These are phyloP conservation scores for Cacatua alba DNA, from an alignment of 2,113 vertebrate species.

Conservation along the genomic window DNA sequence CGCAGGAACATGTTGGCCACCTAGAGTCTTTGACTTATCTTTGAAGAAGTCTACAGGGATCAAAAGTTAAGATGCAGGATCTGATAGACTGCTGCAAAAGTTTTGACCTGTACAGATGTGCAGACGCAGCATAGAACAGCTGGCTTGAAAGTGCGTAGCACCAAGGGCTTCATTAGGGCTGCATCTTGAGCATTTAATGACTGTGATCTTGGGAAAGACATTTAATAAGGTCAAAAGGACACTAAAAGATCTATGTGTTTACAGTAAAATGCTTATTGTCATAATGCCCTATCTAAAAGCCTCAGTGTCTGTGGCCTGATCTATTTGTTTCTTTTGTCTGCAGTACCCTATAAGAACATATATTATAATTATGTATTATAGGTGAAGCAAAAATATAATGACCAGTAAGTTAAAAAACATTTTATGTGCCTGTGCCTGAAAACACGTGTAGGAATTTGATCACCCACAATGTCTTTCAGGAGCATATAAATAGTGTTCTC, in stretches of 20 bases:
- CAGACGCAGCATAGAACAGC: neutral
- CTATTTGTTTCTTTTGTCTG: neutral
- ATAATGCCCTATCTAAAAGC: neutral
- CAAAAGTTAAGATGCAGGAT: neutral
- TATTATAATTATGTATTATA: neutral
- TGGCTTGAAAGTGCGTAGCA: neutral
- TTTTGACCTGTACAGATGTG: neutral
- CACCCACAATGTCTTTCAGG: neutral
- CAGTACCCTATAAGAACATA: neutral
- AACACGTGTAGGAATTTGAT: neutral
- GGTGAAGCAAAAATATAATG: neutral
- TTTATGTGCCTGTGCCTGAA: neutral
- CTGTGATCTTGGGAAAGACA: neutral
- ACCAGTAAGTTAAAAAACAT: neutral
- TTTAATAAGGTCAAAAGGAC: neutral
- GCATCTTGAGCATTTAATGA: neutral
- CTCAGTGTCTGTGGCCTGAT: neutral
- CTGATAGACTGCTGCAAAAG: neutral
- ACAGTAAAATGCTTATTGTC: neutral
- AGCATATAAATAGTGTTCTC: neutral
- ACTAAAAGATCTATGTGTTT: neutral
- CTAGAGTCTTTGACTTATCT: neutral
- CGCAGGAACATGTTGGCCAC: neutral
- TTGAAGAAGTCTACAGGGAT: neutral
- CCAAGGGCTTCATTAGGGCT: neutral